These are phyloP conservation scores for Palythoa caribaeorum DNA, from an alignment of 92 coral and sea anemone species.

Conservation along the genomic window DNA sequence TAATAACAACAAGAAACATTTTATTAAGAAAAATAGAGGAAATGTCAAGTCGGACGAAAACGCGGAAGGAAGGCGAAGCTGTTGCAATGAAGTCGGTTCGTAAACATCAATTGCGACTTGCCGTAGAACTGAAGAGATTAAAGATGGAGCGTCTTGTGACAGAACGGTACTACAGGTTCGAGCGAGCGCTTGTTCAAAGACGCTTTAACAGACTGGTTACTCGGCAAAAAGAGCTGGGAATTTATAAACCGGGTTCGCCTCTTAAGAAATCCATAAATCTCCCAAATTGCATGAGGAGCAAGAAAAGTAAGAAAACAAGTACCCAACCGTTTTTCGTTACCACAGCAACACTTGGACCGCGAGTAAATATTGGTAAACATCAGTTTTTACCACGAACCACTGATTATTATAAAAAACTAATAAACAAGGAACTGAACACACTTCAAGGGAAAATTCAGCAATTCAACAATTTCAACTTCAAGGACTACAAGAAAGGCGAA, in stretches of 20 bases:
- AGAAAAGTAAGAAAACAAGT: background rate
- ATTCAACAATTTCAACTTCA: background rate
- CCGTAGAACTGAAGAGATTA: slow-evolving; percentile 82
- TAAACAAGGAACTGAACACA: slow-evolving; percentile 5
- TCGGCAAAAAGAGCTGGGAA: slow-evolving; percentile 84
- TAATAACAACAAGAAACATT: background rate
- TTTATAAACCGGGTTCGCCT: slow-evolving; percentile 63
- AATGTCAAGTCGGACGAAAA: background rate
- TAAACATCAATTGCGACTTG: slow-evolving; percentile 85
- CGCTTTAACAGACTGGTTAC: slow-evolving; percentile 64
- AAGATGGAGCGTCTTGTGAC: slow-evolving; percentile 81
- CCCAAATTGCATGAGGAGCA: slow-evolving; percentile 3
- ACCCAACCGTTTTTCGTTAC: slow-evolving; percentile 8
- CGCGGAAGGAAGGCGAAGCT: slow-evolving; percentile 66
- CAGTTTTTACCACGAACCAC: background rate
- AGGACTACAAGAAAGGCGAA: background rate
- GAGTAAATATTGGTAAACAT: background rate
- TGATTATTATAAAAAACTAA: background rate
- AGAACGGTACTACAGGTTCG: slow-evolving; percentile 80
- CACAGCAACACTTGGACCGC: background rate
- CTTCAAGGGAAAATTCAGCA: slow-evolving; percentile 23
- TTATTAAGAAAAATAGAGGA: background rate
- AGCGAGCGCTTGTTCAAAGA: slow-evolving; percentile 74
- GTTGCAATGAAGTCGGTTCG: slow-evolving; percentile 79
- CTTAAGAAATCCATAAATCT: slow-evolving; percentile 20